Base-by-base conservation (phyloP, 2,797 vertebrate species). In the Lophius americanus region DNA sequence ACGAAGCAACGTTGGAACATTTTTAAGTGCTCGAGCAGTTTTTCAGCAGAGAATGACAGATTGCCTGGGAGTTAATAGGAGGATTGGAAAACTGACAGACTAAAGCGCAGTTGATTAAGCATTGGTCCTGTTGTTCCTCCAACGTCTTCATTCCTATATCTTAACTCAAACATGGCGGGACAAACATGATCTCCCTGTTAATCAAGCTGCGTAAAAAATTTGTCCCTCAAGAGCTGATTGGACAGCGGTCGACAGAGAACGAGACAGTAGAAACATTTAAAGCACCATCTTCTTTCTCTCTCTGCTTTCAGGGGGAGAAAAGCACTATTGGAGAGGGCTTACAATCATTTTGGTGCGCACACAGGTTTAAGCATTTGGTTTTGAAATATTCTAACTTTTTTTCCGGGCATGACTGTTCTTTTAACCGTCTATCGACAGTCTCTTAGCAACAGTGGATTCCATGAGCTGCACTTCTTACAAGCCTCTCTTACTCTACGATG, bases 361-460 rank as follows among this genome's bases (percentile, higher is more conserved):
- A 44, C 46, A 6, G 7, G 50, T 67, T 57, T 38, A 3, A 69
- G 78, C 64, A 69, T 59, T 75, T 56, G 77, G 64, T 80, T 70
- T 83, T 81, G 78, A 78, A 73, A 85, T 84, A 74, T 73, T 84
- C 61, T 0, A 78, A 83, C 71, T 85, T 85, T 85, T 23, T 32
- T 67, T 73, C 58, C 74, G 60, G 82, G 77, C 64, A 50, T 70
- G 72, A 72, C 64, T 51, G 68, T 55, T 64, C 66, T 80, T 84
- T 70, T 75, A 86, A 82, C 58, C 57, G 2, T 0, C 70, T 76
- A 78, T 58, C 23, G 11, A 73, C 74, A 74, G 88, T 90, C 79
- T 89, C 86, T 81, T 91, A 87, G 90, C 89, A 90, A 89, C 90
- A 78, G 81, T 41, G 5, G 60, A 67, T 51, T 83, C 81, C 35